These are phyloP conservation scores for Tethea ocularis DNA, from an alignment of 2,888 invertebrate genomes.

Conservation along the genomic window DNA sequence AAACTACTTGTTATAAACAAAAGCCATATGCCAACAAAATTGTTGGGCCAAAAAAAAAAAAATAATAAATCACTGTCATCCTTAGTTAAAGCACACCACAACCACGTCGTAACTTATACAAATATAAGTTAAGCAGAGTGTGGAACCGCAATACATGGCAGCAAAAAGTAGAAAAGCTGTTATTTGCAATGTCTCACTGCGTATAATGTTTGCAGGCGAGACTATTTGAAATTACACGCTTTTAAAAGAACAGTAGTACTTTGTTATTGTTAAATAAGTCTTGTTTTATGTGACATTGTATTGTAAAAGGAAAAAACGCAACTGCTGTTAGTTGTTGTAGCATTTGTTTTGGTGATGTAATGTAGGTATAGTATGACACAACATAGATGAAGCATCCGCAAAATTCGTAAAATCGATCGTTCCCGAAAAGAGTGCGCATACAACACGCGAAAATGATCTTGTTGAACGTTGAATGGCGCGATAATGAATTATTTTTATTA, in stretches of 20 bases:
- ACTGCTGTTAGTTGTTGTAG: not conserved
- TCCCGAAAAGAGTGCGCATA: too few species aligned
- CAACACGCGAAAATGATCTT: too few species aligned
- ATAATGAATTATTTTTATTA: too few species aligned
- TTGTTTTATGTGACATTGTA: not conserved
- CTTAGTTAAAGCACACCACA: not conserved
- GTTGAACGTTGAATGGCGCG: too few species aligned
- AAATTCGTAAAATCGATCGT: too few species aligned
- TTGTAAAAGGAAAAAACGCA: not conserved
- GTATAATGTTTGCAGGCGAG: not conserved
- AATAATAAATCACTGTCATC: not conserved
- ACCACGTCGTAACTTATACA: not conserved
- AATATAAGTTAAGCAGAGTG: not conserved
- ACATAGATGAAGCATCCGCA: too few species aligned
- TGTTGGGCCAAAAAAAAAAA: too few species aligned
- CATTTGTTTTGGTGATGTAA: not conserved
- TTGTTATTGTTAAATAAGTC: slow-evolving; percentile 1
- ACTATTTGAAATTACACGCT: slow-evolving; percentile 3
- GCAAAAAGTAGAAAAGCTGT: not conserved
- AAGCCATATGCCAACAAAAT: too few species aligned
- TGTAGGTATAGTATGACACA: too few species aligned
- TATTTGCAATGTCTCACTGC: not conserved
- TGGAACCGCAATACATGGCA: not conserved
- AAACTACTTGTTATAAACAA: too few species aligned
- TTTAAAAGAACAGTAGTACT: not conserved